Conservation (phyloP, 2,888 invertebrate genomes). For the Hydriomena furcata region DNA sequence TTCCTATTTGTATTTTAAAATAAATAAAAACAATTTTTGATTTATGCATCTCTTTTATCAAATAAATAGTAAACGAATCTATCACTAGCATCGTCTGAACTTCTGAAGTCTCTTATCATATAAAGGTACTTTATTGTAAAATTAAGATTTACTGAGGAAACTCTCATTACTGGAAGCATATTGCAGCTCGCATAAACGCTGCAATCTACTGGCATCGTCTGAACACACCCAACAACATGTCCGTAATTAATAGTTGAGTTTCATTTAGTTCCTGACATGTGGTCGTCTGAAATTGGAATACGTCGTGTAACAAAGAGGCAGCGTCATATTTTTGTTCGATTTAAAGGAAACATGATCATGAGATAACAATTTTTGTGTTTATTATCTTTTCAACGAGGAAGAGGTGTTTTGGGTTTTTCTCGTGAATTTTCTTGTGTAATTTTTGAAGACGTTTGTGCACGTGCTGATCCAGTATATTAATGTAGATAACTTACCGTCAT, state of each 20-base stretch:
- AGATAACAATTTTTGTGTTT: slow-evolving; percentile 16
- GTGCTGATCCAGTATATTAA: neutral
- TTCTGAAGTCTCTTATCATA: too few relatives aligned
- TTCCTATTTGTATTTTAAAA: too few relatives aligned
- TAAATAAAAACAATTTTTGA: too few relatives aligned
- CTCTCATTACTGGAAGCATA: too few relatives aligned
- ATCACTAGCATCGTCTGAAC: too few relatives aligned
- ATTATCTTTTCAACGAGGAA: slow-evolving; percentile 8
- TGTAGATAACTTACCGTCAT: neutral
- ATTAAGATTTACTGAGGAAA: too few relatives aligned
- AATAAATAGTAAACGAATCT: too few relatives aligned
- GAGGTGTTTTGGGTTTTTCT: slow-evolving; percentile 3
- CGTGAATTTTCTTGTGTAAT: neutral
- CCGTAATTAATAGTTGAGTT: slow-evolving; percentile 49
- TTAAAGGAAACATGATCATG: slow-evolving; percentile 16
- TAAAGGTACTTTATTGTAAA: too few relatives aligned
- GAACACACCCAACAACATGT: slow-evolving; percentile 35
- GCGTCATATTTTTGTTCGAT: slow-evolving; percentile 15
- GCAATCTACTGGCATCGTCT: slow-evolving; percentile 32
- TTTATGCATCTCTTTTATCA: too few relatives aligned
- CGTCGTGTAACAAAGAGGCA: slow-evolving; percentile 17
- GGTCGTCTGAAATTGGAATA: slow-evolving; percentile 29
- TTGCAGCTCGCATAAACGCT: too few relatives aligned
- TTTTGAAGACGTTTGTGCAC: slow-evolving; percentile 5
- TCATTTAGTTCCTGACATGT: slow-evolving; percentile 38